Evolutionary conservation across 92 coral and sea anemone genomes (phyloP).

Genomic region (Anthopleura xanthogrammica): DNA sequence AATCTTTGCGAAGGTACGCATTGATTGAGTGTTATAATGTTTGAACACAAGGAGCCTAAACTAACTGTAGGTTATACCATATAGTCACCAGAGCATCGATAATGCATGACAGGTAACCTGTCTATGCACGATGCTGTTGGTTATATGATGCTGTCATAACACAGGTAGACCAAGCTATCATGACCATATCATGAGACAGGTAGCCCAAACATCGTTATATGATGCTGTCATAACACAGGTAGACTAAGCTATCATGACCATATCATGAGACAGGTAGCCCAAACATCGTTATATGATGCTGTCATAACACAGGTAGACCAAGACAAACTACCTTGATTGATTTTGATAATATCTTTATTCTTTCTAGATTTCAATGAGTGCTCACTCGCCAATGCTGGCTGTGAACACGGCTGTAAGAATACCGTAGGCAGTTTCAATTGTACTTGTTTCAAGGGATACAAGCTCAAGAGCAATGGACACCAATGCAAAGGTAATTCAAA

Average conservation of each 20-base stretch:
- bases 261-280: background rate
- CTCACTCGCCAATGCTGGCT: conserved; percentile 77
- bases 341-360: background rate
- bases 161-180: too few species aligned
- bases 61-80: background rate
- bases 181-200: background rate
- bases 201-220: background rate
- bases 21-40: background rate
- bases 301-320: too few species aligned
- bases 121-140: background rate
- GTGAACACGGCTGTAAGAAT: conserved; percentile 83
- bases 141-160: too few species aligned
- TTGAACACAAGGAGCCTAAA: background rate
- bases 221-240: too few species aligned
- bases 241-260: too few species aligned
- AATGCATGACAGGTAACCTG: background rate
- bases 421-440: conserved; percentile 81
- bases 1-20: conserved; percentile 75
- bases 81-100: background rate
- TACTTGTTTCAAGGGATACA: conserved; percentile 79
- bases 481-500: conserved; percentile 70
- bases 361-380: conserved; percentile 82
- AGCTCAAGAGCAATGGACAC: conserved; percentile 42
- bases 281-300: too few species aligned
- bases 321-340: background rate